A percentile compares a stretch with the other conserved stretches of the same genome.
Evolutionary conservation across 2,797 vertebrate species (phyloP).

Genomic region (Fistularia commersonii): DNA sequence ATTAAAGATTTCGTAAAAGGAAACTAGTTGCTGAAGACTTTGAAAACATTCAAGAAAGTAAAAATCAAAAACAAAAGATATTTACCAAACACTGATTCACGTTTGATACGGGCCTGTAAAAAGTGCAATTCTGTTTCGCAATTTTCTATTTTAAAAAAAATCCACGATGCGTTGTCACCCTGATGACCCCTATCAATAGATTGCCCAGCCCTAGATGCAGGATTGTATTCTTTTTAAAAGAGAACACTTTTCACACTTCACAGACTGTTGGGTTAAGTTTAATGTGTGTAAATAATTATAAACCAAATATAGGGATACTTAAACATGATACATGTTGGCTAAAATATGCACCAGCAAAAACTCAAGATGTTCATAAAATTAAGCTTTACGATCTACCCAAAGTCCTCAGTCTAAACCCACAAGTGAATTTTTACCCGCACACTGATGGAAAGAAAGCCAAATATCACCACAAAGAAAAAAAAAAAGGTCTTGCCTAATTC

Average conservation of each 20-base stretch:
- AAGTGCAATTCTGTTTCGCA: too few species aligned
- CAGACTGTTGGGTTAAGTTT: conserved; percentile 18
- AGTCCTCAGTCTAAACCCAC: conserved; percentile 26
- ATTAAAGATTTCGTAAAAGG: too few species aligned
- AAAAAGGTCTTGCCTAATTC: conserved; percentile 31
- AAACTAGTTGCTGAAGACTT: too few species aligned
- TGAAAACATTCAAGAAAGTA: too few species aligned
- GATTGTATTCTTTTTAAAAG: conserved; percentile 17
- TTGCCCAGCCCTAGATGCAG: conserved; percentile 10
- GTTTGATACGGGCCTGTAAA: too few species aligned
- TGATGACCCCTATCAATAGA: too few species aligned
- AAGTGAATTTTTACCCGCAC: conserved; percentile 29
- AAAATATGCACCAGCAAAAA: conserved; percentile 28
- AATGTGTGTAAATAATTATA: conserved; percentile 4
- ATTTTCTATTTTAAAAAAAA: too few species aligned
- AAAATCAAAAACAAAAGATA: too few species aligned
- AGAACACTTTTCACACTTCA: conserved; percentile 24
- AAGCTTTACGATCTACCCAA: conserved; percentile 23
- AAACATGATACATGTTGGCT: conserved; percentile 30
- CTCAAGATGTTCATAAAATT: conserved; percentile 14
- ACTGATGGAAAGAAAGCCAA: conserved; percentile 18
- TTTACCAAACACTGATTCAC: too few species aligned
- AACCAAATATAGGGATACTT: conserved; percentile 24
- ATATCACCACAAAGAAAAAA: conserved; percentile 30
- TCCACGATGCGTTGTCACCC: too few species aligned